phyloP scores from a whole-genome alignment of 2,797 vertebrate species.

The Dryobates pubescens region DNA sequence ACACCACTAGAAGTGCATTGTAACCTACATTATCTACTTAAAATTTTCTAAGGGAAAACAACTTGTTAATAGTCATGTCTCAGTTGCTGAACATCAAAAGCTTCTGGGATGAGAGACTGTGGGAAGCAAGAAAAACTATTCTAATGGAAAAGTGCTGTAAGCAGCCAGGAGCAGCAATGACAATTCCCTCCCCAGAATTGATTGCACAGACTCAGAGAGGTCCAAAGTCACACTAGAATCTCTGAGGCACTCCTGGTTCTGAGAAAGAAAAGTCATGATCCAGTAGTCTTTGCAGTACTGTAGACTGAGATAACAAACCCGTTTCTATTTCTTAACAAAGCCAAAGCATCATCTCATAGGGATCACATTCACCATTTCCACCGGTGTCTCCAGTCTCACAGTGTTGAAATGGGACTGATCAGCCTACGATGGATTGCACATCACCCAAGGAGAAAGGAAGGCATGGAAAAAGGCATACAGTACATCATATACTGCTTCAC shows the following conservation, averaged over 20 bases:
- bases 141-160: constrained; percentile 76
- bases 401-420: constrained; percentile 85
- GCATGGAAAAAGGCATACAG: constrained; percentile 79
- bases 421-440: constrained; percentile 90
- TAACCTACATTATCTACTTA: constrained; percentile 69
- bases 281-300: constrained; percentile 81
- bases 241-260: constrained; percentile 85
- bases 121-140: constrained; percentile 59
- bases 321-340: constrained; percentile 79
- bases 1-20: constrained; percentile 75
- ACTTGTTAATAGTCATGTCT: constrained; percentile 68
- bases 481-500: constrained; percentile 79
- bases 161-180: constrained; percentile 72
- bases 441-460: constrained; percentile 87
- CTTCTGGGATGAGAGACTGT: constrained; percentile 57
- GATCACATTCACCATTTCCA: constrained; percentile 82
- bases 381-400: constrained; percentile 79
- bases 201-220: constrained; percentile 83
- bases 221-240: constrained; percentile 79
- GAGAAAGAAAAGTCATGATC: constrained; percentile 79
- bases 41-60: constrained; percentile 55
- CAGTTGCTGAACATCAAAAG: constrained; percentile 67
- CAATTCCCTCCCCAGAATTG: constrained; percentile 67
- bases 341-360: constrained; percentile 81
- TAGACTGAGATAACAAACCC: constrained; percentile 79